Evolutionary conservation across 2,888 invertebrate genomes (phyloP).

Genomic region (Melikaiella ostensackeni): DNA sequence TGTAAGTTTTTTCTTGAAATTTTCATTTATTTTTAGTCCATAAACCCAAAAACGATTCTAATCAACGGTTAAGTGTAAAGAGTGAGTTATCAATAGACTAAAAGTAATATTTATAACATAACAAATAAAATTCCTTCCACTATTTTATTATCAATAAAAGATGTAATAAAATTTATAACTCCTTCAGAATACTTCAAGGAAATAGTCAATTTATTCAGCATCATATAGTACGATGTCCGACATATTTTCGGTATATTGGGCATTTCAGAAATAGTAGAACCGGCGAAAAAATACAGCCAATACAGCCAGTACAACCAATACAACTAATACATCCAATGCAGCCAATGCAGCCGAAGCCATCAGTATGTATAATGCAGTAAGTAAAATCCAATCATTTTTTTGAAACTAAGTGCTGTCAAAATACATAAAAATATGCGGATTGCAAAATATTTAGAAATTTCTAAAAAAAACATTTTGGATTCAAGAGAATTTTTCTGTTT

Average conservation of each 20-base stretch:
- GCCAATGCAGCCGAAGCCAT: background rate
- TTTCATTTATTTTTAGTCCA: background rate
- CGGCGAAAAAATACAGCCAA: background rate
- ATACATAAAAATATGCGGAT: too few relatives aligned
- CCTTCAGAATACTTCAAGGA: slow-evolving; percentile 12
- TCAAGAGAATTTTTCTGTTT: too few relatives aligned
- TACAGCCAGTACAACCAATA: background rate
- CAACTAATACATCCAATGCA: background rate
- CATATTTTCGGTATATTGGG: slow-evolving; percentile 5
- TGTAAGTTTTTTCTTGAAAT: background rate
- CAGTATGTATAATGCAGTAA: background rate
- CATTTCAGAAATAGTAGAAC: background rate
- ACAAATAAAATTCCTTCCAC: background rate
- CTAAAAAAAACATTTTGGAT: too few relatives aligned
- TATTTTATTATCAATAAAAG: background rate
- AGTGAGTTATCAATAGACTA: background rate
- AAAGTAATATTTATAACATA: background rate
- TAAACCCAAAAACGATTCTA: background rate
- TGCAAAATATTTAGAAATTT: too few relatives aligned
- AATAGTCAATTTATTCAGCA: slow-evolving; percentile 11
- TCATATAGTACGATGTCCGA: slow-evolving; percentile 1
- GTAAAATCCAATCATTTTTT: too few relatives aligned
- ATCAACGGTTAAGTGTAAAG: background rate
- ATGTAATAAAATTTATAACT: background rate
- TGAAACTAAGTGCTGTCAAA: too few relatives aligned